Base-by-base conservation (phyloP, 2,797 vertebrate genomes). In the Menidia menidia region DNA sequence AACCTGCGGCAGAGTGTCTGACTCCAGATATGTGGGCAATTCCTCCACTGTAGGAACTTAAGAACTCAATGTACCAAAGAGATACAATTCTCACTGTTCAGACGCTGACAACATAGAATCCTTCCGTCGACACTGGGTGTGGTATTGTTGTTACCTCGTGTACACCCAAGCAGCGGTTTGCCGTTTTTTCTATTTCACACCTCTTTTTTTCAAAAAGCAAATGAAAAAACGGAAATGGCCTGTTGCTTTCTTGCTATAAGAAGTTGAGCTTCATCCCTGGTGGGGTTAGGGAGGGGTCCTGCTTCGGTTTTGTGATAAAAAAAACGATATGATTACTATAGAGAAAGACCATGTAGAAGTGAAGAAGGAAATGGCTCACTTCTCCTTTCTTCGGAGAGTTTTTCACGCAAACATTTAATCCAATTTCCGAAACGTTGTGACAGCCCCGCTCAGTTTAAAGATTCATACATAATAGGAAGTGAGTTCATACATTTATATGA, bases 401-500 rank as follows among this genome's bases (percentile, higher is more conserved):
- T 5, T 0, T 59, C 14, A 32, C 13, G 4, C 19, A 56, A 39
- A 59, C 13, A 2, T 12, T 30, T 25, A 43, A 12, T 16, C 1
- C 13, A 3, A 39, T 61, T 44, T 31, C 16, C 51, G 6, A 33
- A 0, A 14, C 6, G 12, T 16, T 58, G 25, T 25, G 25, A 25
- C 25, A 25, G 25, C 25, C 2, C 25, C 25, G 25, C 25, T 9
- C 41, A 7, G 55, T 41, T 19, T n/a, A 11, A 69, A 50, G 11
- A 32, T 3, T 63, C 75, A 69, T 19, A 16, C 10, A 2, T 83
- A 81, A 82, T 64, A 71, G 73, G 87, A 88, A 89, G 56, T 88
- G 71, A 88, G 60, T 72, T 89, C 83, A 89, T 75, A 1, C 30
- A 51, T 63, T 68, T 53, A 45, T 44, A 33, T 31, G 32, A 47